Evolutionary conservation across 2,113 vertebrate species (phyloP).

Genomic region (Pantherophis guttatus): DNA sequence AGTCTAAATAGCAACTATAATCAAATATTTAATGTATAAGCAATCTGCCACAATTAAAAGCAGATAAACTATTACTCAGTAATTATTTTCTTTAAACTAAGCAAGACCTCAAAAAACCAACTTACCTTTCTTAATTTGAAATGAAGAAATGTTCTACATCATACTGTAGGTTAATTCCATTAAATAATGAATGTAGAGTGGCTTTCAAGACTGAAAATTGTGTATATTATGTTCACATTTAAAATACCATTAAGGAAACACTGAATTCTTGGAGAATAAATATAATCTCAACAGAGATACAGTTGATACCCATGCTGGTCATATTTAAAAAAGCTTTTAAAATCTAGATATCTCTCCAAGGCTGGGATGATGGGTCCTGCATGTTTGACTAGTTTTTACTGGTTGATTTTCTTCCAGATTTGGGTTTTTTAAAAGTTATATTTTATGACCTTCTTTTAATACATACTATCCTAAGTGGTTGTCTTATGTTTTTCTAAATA

Average conservation of each 20-base stretch:
- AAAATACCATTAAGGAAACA: neutral
- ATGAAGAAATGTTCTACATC: neutral
- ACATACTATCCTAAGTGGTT: neutral
- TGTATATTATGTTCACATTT: neutral
- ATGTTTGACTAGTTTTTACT: neutral
- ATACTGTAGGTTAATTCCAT: neutral
- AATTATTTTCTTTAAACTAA: neutral
- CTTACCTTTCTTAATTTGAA: neutral
- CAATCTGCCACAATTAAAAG: neutral
- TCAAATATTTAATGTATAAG: neutral
- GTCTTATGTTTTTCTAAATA: neutral
- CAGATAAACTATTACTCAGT: neutral
- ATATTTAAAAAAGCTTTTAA: neutral
- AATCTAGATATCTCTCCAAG: neutral
- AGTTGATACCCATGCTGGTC: neutral
- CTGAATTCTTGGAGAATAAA: neutral
- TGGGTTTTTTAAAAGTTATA: neutral
- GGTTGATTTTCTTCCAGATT: neutral
- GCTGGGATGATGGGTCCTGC: neutral
- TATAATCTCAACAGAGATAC: neutral
- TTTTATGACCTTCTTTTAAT: neutral
- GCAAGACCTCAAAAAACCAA: neutral
- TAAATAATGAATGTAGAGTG: neutral
- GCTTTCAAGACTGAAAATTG: neutral
- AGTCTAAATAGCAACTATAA: neutral